These are phyloP conservation scores for Lepidonotus clava DNA, from an alignment of 2,888 invertebrate genomes.

Conservation along the genomic window DNA sequence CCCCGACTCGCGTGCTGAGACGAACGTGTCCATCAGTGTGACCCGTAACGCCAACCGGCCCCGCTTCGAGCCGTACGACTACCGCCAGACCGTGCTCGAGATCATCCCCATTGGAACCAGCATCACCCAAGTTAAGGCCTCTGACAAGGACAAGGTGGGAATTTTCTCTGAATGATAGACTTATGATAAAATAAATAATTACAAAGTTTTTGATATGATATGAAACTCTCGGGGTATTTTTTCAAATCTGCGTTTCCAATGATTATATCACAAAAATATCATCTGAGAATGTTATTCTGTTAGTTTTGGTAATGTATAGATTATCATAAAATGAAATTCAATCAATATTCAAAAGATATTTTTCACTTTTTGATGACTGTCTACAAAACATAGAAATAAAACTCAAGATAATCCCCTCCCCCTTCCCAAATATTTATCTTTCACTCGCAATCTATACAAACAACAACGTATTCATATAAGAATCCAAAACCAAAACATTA, in stretches of 20 bases:
- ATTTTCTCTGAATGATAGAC: too few relatives aligned
- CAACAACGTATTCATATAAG: too few relatives aligned
- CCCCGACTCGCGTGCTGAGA: conserved; percentile 56
- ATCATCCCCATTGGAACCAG: conserved; percentile 63
- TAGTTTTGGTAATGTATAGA: too few relatives aligned
- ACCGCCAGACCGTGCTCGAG: conserved; percentile 66
- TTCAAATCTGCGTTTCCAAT: neutral
- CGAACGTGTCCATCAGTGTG: conserved; percentile 63
- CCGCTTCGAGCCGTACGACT: conserved; percentile 64
- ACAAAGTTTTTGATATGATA: neutral
- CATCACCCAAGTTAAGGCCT: conserved; percentile 66
- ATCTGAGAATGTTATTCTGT: neutral
- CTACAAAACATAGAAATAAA: too few relatives aligned
- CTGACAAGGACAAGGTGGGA: conserved; percentile 69
- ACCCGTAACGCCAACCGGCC: conserved; percentile 61
- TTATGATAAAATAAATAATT: too few relatives aligned
- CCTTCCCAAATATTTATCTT: too few relatives aligned
- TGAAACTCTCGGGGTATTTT: neutral
- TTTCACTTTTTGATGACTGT: too few relatives aligned
- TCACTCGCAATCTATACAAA: too few relatives aligned
- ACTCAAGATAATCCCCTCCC: too few relatives aligned
- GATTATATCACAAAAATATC: neutral
- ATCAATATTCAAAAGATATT: too few relatives aligned
- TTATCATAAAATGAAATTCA: too few relatives aligned
- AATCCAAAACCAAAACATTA: too few relatives aligned